Evolutionary conservation across 2,797 vertebrate genomes (phyloP).

Genomic region (Melanotaenia pygmaea): DNA sequence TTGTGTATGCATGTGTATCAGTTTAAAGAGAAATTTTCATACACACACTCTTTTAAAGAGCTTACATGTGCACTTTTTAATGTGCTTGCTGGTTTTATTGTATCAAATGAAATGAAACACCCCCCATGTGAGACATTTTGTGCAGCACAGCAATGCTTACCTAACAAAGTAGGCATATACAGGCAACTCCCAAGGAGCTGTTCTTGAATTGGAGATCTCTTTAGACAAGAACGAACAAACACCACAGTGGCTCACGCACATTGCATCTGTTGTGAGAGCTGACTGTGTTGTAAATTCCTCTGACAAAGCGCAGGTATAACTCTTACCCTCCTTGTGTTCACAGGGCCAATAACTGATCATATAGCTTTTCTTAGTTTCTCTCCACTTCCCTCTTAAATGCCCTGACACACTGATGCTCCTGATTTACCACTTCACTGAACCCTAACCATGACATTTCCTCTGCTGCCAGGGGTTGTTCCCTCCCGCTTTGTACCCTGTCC

Average conservation of each 20-base stretch:
- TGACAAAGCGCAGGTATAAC: slow-evolving; percentile 56
- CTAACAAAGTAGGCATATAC: slow-evolving; percentile 45
- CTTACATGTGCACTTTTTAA: slow-evolving; percentile 53
- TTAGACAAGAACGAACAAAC: slow-evolving; percentile 38
- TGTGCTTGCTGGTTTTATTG: slow-evolving; percentile 51
- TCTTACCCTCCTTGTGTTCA: slow-evolving; percentile 41
- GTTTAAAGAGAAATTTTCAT: slow-evolving; percentile 33
- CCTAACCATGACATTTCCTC: slow-evolving; percentile 81
- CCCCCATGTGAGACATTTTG: slow-evolving; percentile 15
- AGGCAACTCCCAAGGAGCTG: slow-evolving; percentile 40
- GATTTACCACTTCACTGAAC: slow-evolving; percentile 83
- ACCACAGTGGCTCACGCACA: slow-evolving; percentile 21
- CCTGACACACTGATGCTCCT: slow-evolving; percentile 79
- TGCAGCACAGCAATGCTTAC: slow-evolving; percentile 48
- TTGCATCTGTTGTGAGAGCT: slow-evolving; percentile 42
- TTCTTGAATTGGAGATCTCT: slow-evolving; percentile 34
- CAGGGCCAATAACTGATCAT: slow-evolving; percentile 70
- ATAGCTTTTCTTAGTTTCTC: slow-evolving; percentile 77
- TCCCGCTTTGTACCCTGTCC: slow-evolving; percentile 53
- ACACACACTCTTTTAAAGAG: slow-evolving; percentile 10
- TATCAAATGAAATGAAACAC: slow-evolving; percentile 52
- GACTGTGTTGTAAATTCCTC: slow-evolving; percentile 47
- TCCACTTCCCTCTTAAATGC: slow-evolving; percentile 76
- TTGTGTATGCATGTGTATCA: slow-evolving; percentile 20
- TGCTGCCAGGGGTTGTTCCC: slow-evolving; percentile 75